These are phyloP conservation scores for Drosophila sp. DNA, from an alignment of 1,140 invertebrate genomes.

Conservation along the genomic window DNA sequence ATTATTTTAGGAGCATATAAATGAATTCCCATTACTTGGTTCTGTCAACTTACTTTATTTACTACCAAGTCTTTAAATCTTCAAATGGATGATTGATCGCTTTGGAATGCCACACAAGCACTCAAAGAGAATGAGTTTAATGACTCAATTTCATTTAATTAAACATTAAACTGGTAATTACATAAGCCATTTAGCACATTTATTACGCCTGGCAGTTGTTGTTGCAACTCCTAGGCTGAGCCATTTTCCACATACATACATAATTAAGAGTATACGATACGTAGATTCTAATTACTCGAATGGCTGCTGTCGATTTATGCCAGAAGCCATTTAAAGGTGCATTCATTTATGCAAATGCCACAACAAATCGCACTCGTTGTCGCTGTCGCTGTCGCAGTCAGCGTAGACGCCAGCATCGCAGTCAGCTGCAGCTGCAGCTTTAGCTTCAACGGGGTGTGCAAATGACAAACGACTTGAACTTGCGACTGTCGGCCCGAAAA, in stretches of 20 bases:
- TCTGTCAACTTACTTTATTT: not conserved
- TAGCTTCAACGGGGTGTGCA: slow-evolving; percentile 61
- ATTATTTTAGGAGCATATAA: not conserved
- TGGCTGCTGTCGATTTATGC: slow-evolving; percentile 41
- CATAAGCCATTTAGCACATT: slow-evolving; percentile 73
- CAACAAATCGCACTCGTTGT: slow-evolving; percentile 54
- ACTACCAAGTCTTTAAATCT: not conserved
- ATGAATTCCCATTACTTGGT: not conserved
- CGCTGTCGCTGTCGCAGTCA: slow-evolving; percentile 24
- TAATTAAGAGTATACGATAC: slow-evolving; percentile 61
- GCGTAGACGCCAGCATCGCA: slow-evolving; percentile 6
- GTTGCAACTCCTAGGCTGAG: slow-evolving; percentile 12
- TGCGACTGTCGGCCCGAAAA: slow-evolving; percentile 52
- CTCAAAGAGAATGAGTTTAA: slow-evolving; percentile 46
- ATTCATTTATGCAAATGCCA: slow-evolving; percentile 82
- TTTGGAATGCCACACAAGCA: slow-evolving; percentile 32
- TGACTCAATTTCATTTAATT: slow-evolving; percentile 78
- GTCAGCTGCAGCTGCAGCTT: slow-evolving; percentile 33
- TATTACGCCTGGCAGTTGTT: slow-evolving; percentile 54
- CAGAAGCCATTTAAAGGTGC: slow-evolving; percentile 70
- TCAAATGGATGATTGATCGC: slow-evolving; percentile 4
- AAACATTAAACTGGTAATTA: slow-evolving; percentile 71
- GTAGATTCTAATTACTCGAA: slow-evolving; percentile 63
- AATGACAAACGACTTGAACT: slow-evolving; percentile 82
- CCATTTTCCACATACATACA: slow-evolving; percentile 62